Evolutionary conservation across 2,113 vertebrate genomes (phyloP), one percentile per base, ranked within the genome.

Genomic region (Eulemur rufifrons): DNA sequence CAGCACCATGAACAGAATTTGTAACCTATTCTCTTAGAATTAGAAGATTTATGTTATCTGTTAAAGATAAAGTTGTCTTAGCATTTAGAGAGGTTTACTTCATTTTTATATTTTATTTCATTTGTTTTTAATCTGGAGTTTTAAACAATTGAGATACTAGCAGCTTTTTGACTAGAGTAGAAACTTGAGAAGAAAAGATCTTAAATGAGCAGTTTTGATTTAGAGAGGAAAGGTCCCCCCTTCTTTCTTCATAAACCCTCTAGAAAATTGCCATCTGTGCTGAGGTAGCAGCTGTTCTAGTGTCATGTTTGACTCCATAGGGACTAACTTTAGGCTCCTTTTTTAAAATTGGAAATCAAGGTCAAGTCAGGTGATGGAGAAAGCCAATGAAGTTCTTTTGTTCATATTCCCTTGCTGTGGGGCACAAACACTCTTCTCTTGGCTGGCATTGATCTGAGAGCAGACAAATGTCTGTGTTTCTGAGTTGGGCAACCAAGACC

Each of bases 331-430:
- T 34, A 45, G 89, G 56, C 11, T 96, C 50, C 90, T 69, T 85
- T 96, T 86, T 77, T 15, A 52, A 94, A 90, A 96, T 91, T 95
- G 96, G 96, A 96, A 97, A 97, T 97, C 96, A 93, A 94, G 95
- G 74, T 94, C 93, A 96, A 86, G 90, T 91, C 78, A 93, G 91
- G 93, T 92, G 93, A 95, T 42, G 13, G 80, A 86, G 92, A 89
- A 93, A 89, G 78, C 92, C 91, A 87, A 13, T 29, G 63, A 94
- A 52, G 52, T 20, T 29, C 85, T 82, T 89, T 64, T 81, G 88
- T 78, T 81, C 86, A 34, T 47, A 80, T 81, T 77, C 82, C 93
- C 78, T 93, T 71, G 89, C 73, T 92, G 39, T 42, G 39, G 69
- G 80, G 13, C 54, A 86, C 32, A 76, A 63, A 76, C 52, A 84